Base-by-base conservation (phyloP, 2,797 vertebrate genomes). In the Acrocephalus scirpaceus region DNA sequence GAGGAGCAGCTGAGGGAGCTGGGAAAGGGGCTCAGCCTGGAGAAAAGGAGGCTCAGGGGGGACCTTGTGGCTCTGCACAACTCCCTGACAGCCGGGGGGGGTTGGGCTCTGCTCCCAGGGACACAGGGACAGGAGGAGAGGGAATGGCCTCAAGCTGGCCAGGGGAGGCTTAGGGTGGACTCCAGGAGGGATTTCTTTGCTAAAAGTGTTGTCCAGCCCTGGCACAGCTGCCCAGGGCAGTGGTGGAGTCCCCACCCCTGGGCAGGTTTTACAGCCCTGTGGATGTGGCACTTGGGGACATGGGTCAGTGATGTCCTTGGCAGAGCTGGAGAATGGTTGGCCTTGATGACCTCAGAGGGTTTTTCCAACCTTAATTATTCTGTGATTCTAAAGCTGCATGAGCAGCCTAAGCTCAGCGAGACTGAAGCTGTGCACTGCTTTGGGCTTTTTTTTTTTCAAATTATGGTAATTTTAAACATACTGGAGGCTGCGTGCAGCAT, bases 101-200 rank as follows among this genome's bases (percentile, higher is more conserved):
- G 11, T 51, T 22, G 4, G 82, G 82, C 45, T 67, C 2, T 67
- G 82, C 45, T 45, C 3, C 17, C 62, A 85, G 62, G 47, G 32
- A 44, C 38, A 51, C 62, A 85, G 62, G 56, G 64, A 53, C 40
- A 53, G 64, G 72, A 86, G 54, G 15, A 61, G 72, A 53, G 47
- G 83, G 36, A 69, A 69, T 5, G 3, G 64, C 47, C 47, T 34
- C 56, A 69, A 29, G 40, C n/a, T 53, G 54, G 19, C 47, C 62
- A 53, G 64, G 72, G 47, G 1, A 61, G 47, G 13, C 1, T 11
- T 25, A 61, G 56, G 29, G 2, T 8, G 47, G 32, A 21, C 1
- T 13, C 1, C 2, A 3, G 26, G 3, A 3, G 26, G 5, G 71
- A 36, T 36, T 70, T 13, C 27, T 9, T 9, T 5, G 0, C 4